phyloP scores from a whole-genome alignment of 2,888 invertebrate species.

The Brenthis daphne region DNA sequence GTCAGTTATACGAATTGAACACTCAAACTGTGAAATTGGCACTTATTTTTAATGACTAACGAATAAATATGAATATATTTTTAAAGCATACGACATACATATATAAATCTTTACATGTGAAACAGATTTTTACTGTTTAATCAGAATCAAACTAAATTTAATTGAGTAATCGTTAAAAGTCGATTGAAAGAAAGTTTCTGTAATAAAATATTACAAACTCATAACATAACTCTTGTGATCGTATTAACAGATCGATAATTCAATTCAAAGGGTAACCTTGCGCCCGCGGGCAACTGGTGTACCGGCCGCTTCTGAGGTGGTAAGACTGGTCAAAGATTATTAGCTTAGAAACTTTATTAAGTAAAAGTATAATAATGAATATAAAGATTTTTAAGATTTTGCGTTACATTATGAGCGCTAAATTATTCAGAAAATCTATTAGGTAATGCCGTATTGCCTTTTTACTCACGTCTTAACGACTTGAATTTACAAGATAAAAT shows the following conservation, averaged over 20 bases:
- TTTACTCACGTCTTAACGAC: too few relatives aligned
- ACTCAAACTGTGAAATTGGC: constrained; percentile 2
- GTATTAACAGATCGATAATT: constrained; percentile 76
- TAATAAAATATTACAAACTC: constrained; percentile 17
- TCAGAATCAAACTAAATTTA: constrained; percentile 8
- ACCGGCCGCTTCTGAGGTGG: constrained; percentile 51
- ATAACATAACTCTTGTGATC: constrained; percentile 63
- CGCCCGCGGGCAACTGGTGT: constrained; percentile 51
- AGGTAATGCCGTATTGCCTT: too few relatives aligned
- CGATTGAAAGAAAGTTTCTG: constrained; percentile 14
- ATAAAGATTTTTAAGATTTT: too few relatives aligned
- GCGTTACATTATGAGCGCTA: too few relatives aligned
- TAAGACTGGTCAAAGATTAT: constrained; percentile 31
- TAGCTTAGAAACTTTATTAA: constrained; percentile 13
- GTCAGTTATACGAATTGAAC: constrained; percentile 48
- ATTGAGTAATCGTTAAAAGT: constrained; percentile 19
- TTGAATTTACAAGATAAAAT: too few relatives aligned
- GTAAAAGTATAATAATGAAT: too few relatives aligned
- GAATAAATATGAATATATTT: background rate
- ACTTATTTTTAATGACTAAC: background rate
- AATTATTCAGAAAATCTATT: too few relatives aligned
- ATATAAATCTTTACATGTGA: background rate
- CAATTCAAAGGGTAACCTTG: constrained; percentile 66
- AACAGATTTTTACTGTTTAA: background rate
- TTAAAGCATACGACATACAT: background rate